These are phyloP conservation scores for Nothocercus nigrocapillus DNA, from an alignment of 2,113 vertebrate genomes.

Conservation along the genomic window DNA sequence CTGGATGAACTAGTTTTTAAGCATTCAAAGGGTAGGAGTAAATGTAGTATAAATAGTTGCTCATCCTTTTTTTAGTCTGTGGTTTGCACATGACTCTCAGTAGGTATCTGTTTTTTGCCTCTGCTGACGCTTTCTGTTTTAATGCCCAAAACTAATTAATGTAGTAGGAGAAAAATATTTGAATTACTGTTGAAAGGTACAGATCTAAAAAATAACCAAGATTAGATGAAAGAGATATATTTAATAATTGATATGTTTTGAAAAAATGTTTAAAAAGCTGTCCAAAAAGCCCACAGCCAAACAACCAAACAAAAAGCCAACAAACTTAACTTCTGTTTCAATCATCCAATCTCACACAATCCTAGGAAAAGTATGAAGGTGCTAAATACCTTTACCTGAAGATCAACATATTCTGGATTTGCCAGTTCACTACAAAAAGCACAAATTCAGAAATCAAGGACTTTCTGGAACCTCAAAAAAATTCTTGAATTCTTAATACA, in stretches of 20 bases:
- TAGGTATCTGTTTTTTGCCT: background rate
- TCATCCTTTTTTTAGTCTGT: background rate
- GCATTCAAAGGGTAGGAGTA: background rate
- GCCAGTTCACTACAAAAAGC: too few species aligned
- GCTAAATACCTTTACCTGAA: too few species aligned
- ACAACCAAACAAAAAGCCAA: too few species aligned
- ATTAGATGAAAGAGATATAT: background rate
- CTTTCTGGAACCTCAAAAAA: too few species aligned
- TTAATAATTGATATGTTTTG: background rate
- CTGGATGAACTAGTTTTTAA: background rate
- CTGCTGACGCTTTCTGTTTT: background rate
- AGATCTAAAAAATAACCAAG: background rate
- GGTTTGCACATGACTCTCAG: background rate
- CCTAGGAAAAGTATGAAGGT: too few species aligned
- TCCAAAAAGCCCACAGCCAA: too few species aligned
- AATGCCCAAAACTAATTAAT: background rate
- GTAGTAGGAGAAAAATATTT: background rate
- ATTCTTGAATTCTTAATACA: too few species aligned
- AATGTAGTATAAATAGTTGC: background rate
- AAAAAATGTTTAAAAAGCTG: background rate
- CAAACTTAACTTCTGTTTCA: too few species aligned
- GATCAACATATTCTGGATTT: too few species aligned
- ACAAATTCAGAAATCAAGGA: too few species aligned
- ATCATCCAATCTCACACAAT: too few species aligned
- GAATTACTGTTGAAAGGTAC: background rate